These are phyloP conservation scores for Eumacrocentrus americanus DNA, from an alignment of 2,888 invertebrate genomes.

Conservation along the genomic window DNA sequence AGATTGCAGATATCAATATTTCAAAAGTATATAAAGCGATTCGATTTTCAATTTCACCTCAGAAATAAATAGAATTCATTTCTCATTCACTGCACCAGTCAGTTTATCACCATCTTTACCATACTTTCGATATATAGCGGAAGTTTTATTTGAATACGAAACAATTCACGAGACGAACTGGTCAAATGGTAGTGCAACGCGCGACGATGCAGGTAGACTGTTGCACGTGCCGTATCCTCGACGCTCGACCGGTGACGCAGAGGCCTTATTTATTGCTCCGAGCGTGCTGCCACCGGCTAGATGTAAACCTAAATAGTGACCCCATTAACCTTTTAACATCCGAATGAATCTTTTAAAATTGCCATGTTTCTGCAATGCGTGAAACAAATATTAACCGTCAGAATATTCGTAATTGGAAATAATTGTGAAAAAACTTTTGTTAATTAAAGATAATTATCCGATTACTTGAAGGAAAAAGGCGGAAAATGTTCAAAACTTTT, in stretches of 20 bases:
- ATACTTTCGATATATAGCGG: not conserved
- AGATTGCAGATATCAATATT: not conserved
- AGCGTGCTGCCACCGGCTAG: slow-evolving; percentile 22
- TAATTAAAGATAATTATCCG: too few relatives aligned
- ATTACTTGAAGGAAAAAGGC: not conserved
- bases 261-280: slow-evolving; percentile 24
- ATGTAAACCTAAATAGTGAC: slow-evolving; percentile 2
- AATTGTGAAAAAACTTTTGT: not conserved
- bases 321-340: slow-evolving; percentile 9
- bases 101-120: slow-evolving; percentile 20
- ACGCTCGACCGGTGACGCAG: slow-evolving; percentile 28
- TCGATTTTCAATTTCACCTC: too few relatives aligned
- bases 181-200: slow-evolving; percentile 20
- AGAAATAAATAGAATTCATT: too few relatives aligned
- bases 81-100: not conserved
- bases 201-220: slow-evolving; percentile 27
- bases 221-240: slow-evolving; percentile 21
- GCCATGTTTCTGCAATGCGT: not conserved
- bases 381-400: not conserved
- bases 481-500: not conserved
- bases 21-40: too few relatives aligned
- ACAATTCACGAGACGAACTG: slow-evolving; percentile 1
- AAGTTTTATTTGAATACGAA: not conserved
- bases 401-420: not conserved
- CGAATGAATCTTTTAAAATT: not conserved